phyloP scores from a whole-genome alignment of 2,888 invertebrate genomes.

The Scelioninae gen. 1 region DNA sequence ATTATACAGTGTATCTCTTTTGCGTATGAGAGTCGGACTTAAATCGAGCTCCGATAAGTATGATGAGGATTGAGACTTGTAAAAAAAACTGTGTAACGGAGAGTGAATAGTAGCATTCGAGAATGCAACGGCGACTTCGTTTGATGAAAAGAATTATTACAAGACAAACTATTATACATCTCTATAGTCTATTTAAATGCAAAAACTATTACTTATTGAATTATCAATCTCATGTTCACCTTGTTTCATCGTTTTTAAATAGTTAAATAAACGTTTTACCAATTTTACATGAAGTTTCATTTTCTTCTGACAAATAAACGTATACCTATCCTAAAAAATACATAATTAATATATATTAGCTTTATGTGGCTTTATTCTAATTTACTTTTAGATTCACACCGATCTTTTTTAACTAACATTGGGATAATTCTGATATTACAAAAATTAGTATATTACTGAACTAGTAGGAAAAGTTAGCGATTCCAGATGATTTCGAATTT shows the following conservation, averaged over 20 bases:
- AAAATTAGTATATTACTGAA: too few relatives aligned
- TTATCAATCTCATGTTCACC: constrained; percentile 84
- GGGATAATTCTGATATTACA: too few relatives aligned
- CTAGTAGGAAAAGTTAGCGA: too few relatives aligned
- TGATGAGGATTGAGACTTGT: constrained; percentile 51
- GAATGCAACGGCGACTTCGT: constrained; percentile 65
- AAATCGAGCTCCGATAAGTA: constrained; percentile 4
- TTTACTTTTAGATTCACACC: too few relatives aligned
- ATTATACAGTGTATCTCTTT: constrained; percentile 73
- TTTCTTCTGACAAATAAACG: too few relatives aligned
- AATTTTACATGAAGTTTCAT: constrained; percentile 78
- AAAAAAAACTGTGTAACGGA: constrained; percentile 53
- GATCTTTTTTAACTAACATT: too few relatives aligned
- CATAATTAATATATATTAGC: too few relatives aligned
- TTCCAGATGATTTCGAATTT: too few relatives aligned
- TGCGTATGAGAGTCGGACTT: constrained; percentile 60
- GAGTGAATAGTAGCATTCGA: constrained; percentile 54
- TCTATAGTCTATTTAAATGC: constrained; percentile 83
- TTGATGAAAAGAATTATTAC: constrained; percentile 60
- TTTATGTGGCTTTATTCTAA: too few relatives aligned
- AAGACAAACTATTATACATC: constrained; percentile 81
- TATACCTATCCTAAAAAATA: too few relatives aligned
- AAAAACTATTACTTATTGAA: constrained; percentile 83
- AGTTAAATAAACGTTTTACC: constrained; percentile 84
- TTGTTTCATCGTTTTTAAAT: constrained; percentile 84